Conservation (phyloP, 2,888 invertebrate species). For the Spilosoma lubricipeda region DNA sequence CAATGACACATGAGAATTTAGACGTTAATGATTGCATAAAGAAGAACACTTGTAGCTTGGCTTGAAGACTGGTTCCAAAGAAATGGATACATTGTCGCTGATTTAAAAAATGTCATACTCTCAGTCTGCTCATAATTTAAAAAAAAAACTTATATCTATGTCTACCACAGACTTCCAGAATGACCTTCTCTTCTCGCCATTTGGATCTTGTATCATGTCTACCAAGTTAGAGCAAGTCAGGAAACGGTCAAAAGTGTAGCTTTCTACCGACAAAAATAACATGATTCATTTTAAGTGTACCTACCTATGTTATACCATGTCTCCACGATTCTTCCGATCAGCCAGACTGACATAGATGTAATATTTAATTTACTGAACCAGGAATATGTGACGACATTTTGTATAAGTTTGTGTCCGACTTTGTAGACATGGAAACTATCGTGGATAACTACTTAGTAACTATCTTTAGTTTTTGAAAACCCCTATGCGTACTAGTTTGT, state of each 20-base stretch:
- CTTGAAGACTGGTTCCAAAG: too few relatives aligned
- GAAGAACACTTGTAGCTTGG: too few relatives aligned
- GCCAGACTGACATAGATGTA: slow-evolving; percentile 69
- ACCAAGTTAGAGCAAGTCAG: background rate
- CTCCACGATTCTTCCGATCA: slow-evolving; percentile 59
- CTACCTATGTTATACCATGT: slow-evolving; percentile 20
- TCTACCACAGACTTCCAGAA: background rate
- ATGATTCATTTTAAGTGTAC: background rate
- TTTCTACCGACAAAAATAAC: background rate
- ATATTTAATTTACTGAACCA: slow-evolving; percentile 29
- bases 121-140: background rate
- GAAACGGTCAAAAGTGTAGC: background rate
- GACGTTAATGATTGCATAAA: too few relatives aligned
- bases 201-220: background rate
- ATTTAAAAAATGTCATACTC: background rate
- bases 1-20: too few relatives aligned
- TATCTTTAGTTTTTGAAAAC: too few relatives aligned
- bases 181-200: background rate
- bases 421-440: too few relatives aligned
- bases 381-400: slow-evolving; percentile 55
- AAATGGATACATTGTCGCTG: background rate
- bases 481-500: background rate
- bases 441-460: too few relatives aligned
- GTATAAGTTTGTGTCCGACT: too few relatives aligned
- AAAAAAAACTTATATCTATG: background rate